A percentile compares a stretch with the other conserved stretches of the same genome.
Evolutionary conservation across 92 coral and sea anemone species (phyloP).

Genomic region (Phenganax subtilis): DNA sequence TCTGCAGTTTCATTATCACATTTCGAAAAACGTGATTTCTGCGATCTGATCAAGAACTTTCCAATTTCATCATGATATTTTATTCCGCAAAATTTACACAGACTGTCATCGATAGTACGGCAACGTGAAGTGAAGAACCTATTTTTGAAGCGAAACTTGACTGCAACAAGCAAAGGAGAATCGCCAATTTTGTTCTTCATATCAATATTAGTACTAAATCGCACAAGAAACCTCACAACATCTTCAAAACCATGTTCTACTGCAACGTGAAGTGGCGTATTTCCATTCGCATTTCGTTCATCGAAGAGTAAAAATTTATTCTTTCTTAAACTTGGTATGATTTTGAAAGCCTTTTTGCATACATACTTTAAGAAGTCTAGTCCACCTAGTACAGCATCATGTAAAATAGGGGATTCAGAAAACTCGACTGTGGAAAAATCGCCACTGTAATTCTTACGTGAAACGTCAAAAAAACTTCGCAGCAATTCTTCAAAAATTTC

Average conservation of each 20-base stretch:
- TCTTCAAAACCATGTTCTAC: background rate
- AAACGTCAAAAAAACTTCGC: background rate
- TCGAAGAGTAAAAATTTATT: background rate
- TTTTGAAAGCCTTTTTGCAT: slow-evolving; percentile 1
- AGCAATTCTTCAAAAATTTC: background rate
- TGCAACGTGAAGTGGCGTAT: background rate
- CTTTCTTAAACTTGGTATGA: background rate
- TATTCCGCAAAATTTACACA: background rate
- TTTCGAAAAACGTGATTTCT: background rate
- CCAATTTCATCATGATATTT: slow-evolving; percentile 19
- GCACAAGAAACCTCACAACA: background rate
- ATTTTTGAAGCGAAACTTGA: background rate
- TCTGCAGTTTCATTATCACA: slow-evolving; percentile 10
- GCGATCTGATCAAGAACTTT: slow-evolving; percentile 1
- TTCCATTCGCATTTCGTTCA: background rate
- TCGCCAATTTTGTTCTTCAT: background rate
- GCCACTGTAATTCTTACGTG: background rate
- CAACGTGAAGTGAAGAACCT: background rate
- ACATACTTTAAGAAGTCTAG: background rate
- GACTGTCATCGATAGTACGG: background rate
- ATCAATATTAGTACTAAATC: background rate
- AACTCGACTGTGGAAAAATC: background rate
- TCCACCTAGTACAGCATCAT: background rate
- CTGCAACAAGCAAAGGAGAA: background rate
- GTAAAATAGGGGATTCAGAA: background rate